Conservation (phyloP, 2,888 invertebrate genomes). For the Diploptera punctata region DNA sequence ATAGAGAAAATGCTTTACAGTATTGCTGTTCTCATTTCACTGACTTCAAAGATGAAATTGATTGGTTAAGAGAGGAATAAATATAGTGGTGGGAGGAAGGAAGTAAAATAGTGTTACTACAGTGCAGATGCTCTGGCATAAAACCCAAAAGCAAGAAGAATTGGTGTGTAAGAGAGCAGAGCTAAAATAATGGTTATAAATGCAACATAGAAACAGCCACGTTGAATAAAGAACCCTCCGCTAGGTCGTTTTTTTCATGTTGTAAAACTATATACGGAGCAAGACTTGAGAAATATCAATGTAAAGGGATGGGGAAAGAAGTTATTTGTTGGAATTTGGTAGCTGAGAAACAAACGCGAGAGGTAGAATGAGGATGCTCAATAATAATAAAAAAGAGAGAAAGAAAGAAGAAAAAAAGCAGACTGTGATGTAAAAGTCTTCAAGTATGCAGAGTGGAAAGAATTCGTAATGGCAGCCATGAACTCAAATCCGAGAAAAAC, state of each 20-base stretch:
- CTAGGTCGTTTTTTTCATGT: constrained; percentile 4
- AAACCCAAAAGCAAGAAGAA: constrained; percentile 26
- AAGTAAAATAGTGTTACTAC: constrained; percentile 14
- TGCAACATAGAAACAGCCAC: constrained; percentile 16
- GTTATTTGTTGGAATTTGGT: constrained; percentile 30
- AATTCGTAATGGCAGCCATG: constrained; percentile 10
- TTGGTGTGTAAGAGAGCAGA: neutral
- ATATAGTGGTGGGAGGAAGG: neutral
- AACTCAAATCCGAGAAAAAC: neutral
- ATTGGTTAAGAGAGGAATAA: constrained; percentile 8
- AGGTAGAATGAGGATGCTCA: constrained; percentile 5
- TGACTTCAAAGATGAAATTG: neutral
- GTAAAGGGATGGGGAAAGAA: neutral
- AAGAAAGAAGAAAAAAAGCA: neutral
- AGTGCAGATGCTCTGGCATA: constrained; percentile 25
- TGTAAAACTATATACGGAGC: neutral
- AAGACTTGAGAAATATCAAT: constrained; percentile 18
- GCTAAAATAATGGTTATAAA: constrained; percentile 28
- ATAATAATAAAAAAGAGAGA: no score
- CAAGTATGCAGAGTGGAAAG: constrained; percentile 2
- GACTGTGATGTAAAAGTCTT: constrained; percentile 7
- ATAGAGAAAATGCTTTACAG: neutral
- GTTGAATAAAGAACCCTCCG: constrained; percentile 9
- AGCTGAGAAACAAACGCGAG: constrained; percentile 9
- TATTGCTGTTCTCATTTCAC: neutral